phyloP scores from a whole-genome alignment of 1,140 invertebrate genomes.

The Zaprionus gabonicus region DNA sequence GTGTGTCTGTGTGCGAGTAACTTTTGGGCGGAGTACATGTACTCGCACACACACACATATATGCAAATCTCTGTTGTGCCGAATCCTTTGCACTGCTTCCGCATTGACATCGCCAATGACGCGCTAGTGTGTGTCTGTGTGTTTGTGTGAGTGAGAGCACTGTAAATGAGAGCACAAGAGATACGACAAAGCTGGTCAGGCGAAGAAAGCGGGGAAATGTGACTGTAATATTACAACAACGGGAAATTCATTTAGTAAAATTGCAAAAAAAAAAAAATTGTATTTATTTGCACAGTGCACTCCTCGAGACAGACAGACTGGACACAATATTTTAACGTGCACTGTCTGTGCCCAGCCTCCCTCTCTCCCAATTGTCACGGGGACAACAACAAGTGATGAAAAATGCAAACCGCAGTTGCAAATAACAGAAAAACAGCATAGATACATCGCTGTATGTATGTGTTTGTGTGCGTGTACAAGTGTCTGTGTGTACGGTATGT shows the following conservation, averaged over 20 bases:
- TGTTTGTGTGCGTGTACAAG: neutral
- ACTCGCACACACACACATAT: conserved; percentile 12
- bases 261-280: neutral
- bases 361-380: neutral
- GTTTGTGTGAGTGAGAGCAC: neutral
- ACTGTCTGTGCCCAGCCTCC: neutral
- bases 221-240: neutral
- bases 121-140: neutral
- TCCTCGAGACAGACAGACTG: neutral
- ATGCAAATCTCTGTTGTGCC: conserved; percentile 1
- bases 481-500: neutral
- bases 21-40: conserved; percentile 44
- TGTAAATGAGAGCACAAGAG: conserved; percentile 4
- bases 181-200: conserved; percentile 1
- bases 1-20: conserved; percentile 12
- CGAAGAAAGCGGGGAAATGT: neutral
- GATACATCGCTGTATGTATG: conserved; percentile 1
- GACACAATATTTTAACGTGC: neutral
- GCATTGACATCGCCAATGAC: neutral
- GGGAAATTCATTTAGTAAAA: neutral
- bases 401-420: conserved; percentile 2
- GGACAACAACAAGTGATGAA: conserved; percentile 5
- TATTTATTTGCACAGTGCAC: neutral
- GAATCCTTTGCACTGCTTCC: conserved; percentile 7
- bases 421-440: conserved; percentile 12